A percentile compares a stretch with the other conserved stretches of the same genome.
Conservation (phyloP, 2,797 vertebrate genomes). For the Lithobates pipiens region DNA sequence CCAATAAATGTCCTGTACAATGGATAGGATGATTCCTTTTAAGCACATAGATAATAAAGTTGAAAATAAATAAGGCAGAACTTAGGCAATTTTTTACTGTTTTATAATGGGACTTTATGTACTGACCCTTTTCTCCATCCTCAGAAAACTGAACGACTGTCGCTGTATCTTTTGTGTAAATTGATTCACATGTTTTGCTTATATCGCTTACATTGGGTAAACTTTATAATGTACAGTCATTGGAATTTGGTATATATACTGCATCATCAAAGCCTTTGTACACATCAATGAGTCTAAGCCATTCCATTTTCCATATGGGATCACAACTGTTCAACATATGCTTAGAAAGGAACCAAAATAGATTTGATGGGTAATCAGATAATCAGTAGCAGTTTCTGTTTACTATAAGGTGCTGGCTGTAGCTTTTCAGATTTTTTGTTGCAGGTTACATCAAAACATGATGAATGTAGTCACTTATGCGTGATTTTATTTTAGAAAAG, state of each 20-base stretch:
- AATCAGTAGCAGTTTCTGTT: neutral
- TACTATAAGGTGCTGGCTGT: neutral
- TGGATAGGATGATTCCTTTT: too few relatives aligned
- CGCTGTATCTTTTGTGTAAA: too few relatives aligned
- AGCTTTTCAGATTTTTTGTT: neutral
- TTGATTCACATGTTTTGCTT: neutral
- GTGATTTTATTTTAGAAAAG: too few relatives aligned
- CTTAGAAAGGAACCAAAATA: neutral
- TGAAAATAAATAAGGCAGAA: too few relatives aligned
- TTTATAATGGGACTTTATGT: too few relatives aligned
- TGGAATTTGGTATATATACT: neutral
- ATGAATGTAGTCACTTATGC: neutral
- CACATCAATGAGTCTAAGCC: conserved; percentile 7
- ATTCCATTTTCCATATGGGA: conserved; percentile 6
- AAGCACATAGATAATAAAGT: too few relatives aligned
- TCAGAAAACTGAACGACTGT: too few relatives aligned
- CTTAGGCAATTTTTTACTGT: too few relatives aligned
- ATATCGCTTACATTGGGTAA: neutral
- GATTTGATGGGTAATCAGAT: conserved; percentile 6
- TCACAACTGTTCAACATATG: conserved; percentile 33
- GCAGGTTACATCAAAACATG: neutral
- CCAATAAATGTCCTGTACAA: too few relatives aligned
- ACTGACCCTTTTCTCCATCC: too few relatives aligned
- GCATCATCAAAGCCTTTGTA: neutral
- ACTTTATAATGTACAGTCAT: neutral